Conservation (phyloP, 2,113 vertebrate species). For the Ancistrus triradiatus region DNA sequence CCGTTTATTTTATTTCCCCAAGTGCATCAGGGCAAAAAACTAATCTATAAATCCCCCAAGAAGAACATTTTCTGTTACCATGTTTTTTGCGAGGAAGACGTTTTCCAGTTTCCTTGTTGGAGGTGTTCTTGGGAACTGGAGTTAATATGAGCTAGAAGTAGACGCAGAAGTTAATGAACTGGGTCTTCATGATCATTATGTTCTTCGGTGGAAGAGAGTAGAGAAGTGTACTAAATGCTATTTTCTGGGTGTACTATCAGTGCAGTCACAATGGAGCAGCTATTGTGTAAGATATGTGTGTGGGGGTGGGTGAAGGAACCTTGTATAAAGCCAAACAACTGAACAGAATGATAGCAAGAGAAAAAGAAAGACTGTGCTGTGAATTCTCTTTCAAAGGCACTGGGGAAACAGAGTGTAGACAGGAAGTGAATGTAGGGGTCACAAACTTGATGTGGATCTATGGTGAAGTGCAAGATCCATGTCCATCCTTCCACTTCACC, state of each 20-base stretch:
- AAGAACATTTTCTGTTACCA: too few species aligned
- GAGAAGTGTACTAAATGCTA: not conserved
- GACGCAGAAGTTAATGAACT: not conserved
- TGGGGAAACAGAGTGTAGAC: not conserved
- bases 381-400: slow-evolving; percentile 18
- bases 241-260: slow-evolving; percentile 17
- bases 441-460: too few species aligned
- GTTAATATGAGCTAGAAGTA: not conserved
- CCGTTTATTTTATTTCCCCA: too few species aligned
- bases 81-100: too few species aligned
- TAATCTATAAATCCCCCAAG: too few species aligned
- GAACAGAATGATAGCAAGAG: slow-evolving; percentile 10
- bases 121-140: not conserved
- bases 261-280: slow-evolving; percentile 6
- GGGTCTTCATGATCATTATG: not conserved
- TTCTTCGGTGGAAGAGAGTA: not conserved
- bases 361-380: slow-evolving; percentile 4
- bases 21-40: too few species aligned
- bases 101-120: not conserved
- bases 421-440: not conserved
- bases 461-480: too few species aligned
- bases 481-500: too few species aligned
- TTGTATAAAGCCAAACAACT: slow-evolving; percentile 11
- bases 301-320: slow-evolving; percentile 18
- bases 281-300: slow-evolving; percentile 10